Evolutionary conservation across 2,113 vertebrate species (phyloP).

Genomic region (Eonycteris spelaea): DNA sequence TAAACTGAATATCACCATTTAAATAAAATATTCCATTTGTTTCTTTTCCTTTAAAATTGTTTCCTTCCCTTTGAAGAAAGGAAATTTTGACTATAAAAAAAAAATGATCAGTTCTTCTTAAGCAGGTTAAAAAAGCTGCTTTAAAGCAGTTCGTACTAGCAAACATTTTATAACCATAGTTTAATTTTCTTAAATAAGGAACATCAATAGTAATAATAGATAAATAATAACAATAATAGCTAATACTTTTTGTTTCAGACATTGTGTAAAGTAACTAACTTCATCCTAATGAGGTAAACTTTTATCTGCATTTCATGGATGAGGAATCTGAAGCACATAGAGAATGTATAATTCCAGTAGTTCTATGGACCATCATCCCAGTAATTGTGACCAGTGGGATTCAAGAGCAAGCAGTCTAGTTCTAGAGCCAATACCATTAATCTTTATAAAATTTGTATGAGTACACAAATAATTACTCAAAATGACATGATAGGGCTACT

Average conservation of each 20-base stretch:
- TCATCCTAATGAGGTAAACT: not conserved
- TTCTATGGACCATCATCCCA: not conserved
- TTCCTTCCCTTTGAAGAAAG: not conserved
- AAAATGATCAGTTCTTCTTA: not conserved
- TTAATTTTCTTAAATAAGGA: constrained; percentile 14
- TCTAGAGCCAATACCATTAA: not conserved
- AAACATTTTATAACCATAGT: not conserved
- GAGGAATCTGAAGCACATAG: not conserved
- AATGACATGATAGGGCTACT: not conserved
- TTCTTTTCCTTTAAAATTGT: not conserved
- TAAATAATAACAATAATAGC: not conserved
- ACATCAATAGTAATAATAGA: not conserved
- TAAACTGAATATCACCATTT: not conserved
- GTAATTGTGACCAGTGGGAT: not conserved
- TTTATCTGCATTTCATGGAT: not conserved
- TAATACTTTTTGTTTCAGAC: not conserved
- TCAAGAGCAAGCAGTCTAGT: not conserved
- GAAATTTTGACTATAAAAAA: not conserved
- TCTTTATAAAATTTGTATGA: not conserved
- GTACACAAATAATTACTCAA: not conserved
- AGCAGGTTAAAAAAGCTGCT: not conserved
- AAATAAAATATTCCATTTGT: not conserved
- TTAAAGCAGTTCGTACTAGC: not conserved
- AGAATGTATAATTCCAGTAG: not conserved
- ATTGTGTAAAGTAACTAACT: not conserved